These are phyloP conservation scores for Notodonta dromedarius DNA, from an alignment of 2,888 invertebrate species.

Conservation along the genomic window DNA sequence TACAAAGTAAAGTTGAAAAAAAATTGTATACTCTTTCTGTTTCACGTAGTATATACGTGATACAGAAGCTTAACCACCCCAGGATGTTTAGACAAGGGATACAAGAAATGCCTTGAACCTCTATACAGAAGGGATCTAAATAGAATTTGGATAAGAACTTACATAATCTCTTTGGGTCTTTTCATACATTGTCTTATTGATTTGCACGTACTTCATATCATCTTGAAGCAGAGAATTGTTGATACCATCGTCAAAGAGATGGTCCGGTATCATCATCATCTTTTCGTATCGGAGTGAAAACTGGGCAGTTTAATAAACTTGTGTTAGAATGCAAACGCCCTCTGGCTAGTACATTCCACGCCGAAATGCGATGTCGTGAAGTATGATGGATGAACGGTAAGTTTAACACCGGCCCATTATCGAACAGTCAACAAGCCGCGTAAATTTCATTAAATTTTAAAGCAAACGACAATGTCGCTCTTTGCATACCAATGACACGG, in stretches of 20 bases:
- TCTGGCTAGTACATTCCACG: neutral
- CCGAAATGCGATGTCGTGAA: conserved; percentile 7
- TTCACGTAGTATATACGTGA: no score
- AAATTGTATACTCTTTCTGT: no score
- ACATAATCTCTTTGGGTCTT: conserved; percentile 72
- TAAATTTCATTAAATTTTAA: conserved; percentile 76
- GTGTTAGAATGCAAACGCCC: neutral
- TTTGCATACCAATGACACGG: conserved; percentile 66
- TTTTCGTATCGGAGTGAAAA: neutral
- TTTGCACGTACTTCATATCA: conserved; percentile 71
- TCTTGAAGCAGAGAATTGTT: conserved; percentile 61
- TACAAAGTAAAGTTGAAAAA: no score
- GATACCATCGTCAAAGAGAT: conserved; percentile 73
- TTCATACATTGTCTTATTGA: conserved; percentile 56
- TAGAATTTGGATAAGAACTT: conserved; percentile 42
- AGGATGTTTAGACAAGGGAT: no score
- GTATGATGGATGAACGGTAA: conserved; percentile 35
- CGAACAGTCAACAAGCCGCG: conserved; percentile 61
- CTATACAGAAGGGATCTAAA: no score
- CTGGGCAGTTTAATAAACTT: no score
- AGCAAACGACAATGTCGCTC: conserved; percentile 60
- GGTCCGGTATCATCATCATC: conserved; percentile 64
- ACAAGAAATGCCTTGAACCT: no score
- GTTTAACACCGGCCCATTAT: conserved; percentile 49
- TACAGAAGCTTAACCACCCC: no score